A percentile compares a stretch with the other conserved stretches of the same genome.
Evolutionary conservation across 2,888 invertebrate genomes (phyloP).

Genomic region (Slavum lentiscoides): DNA sequence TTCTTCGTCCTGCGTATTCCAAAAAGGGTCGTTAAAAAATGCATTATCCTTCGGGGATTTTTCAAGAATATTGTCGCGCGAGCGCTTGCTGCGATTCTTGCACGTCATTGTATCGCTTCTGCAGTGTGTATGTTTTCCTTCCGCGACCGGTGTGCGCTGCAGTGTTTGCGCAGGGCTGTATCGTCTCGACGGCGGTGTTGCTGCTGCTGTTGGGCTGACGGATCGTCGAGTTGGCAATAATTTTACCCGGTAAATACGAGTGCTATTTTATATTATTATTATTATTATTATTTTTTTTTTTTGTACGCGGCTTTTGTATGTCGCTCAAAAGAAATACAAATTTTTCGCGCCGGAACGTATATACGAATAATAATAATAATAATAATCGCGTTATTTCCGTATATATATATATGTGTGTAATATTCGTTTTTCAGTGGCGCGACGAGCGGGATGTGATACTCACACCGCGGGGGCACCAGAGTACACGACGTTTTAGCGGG

Average conservation of each 20-base stretch:
- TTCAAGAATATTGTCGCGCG: conserved; percentile 46
- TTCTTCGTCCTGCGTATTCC: conserved; percentile 12
- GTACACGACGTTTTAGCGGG: too few relatives aligned
- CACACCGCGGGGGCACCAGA: too few relatives aligned
- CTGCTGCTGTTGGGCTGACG: too few relatives aligned
- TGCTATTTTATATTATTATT: too few relatives aligned
- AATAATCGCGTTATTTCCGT: too few relatives aligned
- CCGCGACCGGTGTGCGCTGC: not conserved
- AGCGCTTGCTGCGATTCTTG: conserved; percentile 21
- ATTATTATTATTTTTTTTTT: not conserved
- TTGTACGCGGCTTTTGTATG: not conserved
- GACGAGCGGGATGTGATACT: too few relatives aligned
- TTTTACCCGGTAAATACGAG: conserved; percentile 11
- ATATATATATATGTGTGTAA: too few relatives aligned
- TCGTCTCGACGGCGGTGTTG: too few relatives aligned
- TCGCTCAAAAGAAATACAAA: not conserved
- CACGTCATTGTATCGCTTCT: conserved; percentile 50
- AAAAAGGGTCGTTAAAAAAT: conserved; percentile 52
- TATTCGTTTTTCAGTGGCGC: too few relatives aligned
- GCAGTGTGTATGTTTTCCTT: too few relatives aligned
- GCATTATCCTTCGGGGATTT: conserved; percentile 32
- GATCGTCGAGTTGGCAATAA: conserved; percentile 49
- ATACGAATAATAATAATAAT: conserved; percentile 22
- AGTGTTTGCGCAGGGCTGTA: too few relatives aligned
- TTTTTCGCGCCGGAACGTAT: conserved; percentile 15